phyloP scores from a whole-genome alignment of 2,888 invertebrate genomes.

The Sinodicranocentrus sp. region DNA sequence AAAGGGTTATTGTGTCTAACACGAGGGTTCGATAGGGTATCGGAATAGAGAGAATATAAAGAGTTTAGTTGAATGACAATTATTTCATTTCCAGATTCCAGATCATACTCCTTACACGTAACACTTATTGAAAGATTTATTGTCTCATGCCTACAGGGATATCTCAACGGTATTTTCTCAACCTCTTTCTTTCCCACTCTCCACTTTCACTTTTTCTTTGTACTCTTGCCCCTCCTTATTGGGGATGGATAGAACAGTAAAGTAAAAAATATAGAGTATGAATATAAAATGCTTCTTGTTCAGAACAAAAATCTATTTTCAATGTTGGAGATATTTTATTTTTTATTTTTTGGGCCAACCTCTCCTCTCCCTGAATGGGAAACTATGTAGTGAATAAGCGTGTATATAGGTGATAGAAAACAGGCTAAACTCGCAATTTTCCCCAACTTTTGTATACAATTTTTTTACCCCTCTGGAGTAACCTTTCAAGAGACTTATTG shows the following conservation, averaged over 20 bases:
- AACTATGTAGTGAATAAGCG: background rate
- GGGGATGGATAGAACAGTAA: background rate
- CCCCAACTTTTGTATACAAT: constrained; percentile 25
- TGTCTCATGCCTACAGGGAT: constrained; percentile 61
- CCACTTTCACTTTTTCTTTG: constrained; percentile 18
- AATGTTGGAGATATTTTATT: background rate
- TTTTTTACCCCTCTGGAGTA: constrained; percentile 61
- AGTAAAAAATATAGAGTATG: background rate
- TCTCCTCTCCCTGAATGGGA: constrained; percentile 3
- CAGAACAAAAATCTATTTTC: constrained; percentile 25
- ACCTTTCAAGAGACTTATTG: constrained; percentile 67
- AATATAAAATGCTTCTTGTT: constrained; percentile 1
- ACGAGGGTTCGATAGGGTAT: background rate
- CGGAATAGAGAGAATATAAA: constrained; percentile 21
- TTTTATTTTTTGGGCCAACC: too few species aligned
- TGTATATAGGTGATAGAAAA: background rate
- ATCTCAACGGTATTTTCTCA: constrained; percentile 5
- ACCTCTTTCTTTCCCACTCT: constrained; percentile 9
- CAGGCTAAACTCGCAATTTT: background rate
- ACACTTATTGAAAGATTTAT: constrained; percentile 68
- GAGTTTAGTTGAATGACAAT: constrained; percentile 63
- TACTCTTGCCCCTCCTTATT: background rate
- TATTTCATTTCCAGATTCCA: constrained; percentile 62
- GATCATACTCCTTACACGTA: constrained; percentile 61
- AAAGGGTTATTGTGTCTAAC: constrained; percentile 29